Conservation (phyloP, 2,888 invertebrate species). For the Heliconius sara region DNA sequence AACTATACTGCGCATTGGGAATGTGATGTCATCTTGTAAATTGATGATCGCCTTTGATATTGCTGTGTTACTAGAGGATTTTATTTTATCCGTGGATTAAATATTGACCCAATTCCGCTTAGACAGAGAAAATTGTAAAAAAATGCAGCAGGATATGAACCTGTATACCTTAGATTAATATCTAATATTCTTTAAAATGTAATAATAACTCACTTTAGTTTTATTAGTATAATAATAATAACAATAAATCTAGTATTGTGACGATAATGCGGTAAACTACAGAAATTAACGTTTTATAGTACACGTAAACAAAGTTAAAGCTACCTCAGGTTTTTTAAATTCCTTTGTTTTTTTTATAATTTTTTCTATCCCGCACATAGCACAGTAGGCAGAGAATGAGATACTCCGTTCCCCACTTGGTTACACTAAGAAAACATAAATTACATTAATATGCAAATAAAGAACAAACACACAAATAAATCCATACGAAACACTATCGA, state of each 20-base stretch:
- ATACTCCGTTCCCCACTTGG: background rate
- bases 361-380: no score
- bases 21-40: slow-evolving; percentile 40
- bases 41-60: slow-evolving; percentile 5
- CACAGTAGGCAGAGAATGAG: no score
- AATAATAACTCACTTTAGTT: no score
- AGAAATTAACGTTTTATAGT: background rate
- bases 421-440: background rate
- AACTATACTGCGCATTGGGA: slow-evolving; percentile 35
- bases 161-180: background rate
- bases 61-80: background rate
- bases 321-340: no score
- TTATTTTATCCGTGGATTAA: no score
- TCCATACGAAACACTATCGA: background rate
- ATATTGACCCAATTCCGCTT: no score
- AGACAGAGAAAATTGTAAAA: no score
- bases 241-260: background rate
- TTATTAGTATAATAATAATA: no score
- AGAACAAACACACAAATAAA: background rate
- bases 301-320: background rate
- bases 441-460: background rate
- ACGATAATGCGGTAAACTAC: background rate
- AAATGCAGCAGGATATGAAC: background rate
- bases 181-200: background rate
- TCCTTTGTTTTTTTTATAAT: no score